phyloP scores from a whole-genome alignment of 2,797 vertebrate genomes.

The Poeciliopsis turneri region DNA sequence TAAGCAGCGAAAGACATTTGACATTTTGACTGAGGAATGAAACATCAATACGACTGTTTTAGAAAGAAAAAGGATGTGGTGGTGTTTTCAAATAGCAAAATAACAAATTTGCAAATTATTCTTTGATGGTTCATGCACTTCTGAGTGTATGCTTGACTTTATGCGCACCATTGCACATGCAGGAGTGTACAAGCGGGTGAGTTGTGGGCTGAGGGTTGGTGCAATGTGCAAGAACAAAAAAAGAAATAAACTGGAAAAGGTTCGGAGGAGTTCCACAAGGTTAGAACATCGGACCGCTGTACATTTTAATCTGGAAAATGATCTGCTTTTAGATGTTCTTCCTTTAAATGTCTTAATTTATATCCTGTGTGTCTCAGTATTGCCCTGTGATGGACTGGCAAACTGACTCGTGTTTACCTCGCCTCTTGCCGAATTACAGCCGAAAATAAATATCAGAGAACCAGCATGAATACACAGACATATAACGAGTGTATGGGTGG shows the following conservation, averaged over 20 bases:
- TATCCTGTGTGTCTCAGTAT: neutral
- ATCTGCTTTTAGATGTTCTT: conserved; percentile 53
- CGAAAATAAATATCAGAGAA: neutral
- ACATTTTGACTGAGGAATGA: neutral
- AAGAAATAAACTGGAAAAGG: neutral
- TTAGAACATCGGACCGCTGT: neutral
- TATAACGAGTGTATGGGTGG: neutral
- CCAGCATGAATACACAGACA: neutral
- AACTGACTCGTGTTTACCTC: neutral
- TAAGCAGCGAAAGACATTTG: neutral
- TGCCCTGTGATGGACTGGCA: neutral
- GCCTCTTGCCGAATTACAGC: neutral
- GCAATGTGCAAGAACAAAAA: neutral
- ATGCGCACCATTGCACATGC: neutral
- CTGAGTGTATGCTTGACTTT: neutral
- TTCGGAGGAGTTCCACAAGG: neutral
- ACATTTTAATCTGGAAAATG: conserved; percentile 29
- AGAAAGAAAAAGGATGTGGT: neutral
- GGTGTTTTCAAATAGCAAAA: too few species aligned
- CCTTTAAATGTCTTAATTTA: conserved; percentile 19
- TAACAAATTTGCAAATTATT: neutral
- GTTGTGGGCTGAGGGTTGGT: neutral
- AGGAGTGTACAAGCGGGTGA: neutral
- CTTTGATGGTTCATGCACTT: neutral
- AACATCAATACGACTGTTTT: neutral